These are phyloP conservation scores for Prosapia bicincta DNA, from an alignment of 2,888 invertebrate species.

Conservation along the genomic window DNA sequence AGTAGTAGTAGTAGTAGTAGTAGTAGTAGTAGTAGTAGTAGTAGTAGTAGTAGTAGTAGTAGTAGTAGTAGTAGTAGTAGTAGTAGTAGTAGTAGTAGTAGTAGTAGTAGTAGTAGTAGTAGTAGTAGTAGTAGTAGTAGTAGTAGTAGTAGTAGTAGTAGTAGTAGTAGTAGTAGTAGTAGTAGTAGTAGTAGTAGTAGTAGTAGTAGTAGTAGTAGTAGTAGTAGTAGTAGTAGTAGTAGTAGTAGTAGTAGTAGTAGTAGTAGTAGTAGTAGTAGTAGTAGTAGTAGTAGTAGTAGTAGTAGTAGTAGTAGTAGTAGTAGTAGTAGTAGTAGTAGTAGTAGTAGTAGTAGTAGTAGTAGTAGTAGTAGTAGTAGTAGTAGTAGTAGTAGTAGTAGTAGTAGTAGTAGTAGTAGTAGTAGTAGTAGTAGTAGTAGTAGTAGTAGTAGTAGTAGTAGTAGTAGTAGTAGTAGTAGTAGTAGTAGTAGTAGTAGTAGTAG, in stretches of 20 bases:
- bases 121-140: constrained; percentile 17
- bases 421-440: constrained; percentile 17
- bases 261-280: constrained; percentile 12
- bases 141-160: constrained; percentile 12
- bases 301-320: constrained; percentile 17
- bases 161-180: constrained; percentile 17
- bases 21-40: constrained; percentile 12
- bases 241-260: constrained; percentile 17
- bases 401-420: constrained; percentile 17
- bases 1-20: constrained; percentile 17
- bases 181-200: constrained; percentile 17
- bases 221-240: constrained; percentile 17
- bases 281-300: constrained; percentile 17
- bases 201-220: constrained; percentile 12
- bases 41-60: constrained; percentile 17
- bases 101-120: constrained; percentile 17
- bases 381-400: constrained; percentile 12
- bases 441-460: constrained; percentile 12
- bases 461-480: constrained; percentile 17
- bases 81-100: constrained; percentile 12
- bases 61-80: constrained; percentile 17
- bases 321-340: constrained; percentile 12
- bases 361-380: constrained; percentile 17
- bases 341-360: constrained; percentile 17
- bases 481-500: constrained; percentile 17